Conservation (phyloP, 1,140 invertebrate genomes). For the Fopius arisanus region DNA sequence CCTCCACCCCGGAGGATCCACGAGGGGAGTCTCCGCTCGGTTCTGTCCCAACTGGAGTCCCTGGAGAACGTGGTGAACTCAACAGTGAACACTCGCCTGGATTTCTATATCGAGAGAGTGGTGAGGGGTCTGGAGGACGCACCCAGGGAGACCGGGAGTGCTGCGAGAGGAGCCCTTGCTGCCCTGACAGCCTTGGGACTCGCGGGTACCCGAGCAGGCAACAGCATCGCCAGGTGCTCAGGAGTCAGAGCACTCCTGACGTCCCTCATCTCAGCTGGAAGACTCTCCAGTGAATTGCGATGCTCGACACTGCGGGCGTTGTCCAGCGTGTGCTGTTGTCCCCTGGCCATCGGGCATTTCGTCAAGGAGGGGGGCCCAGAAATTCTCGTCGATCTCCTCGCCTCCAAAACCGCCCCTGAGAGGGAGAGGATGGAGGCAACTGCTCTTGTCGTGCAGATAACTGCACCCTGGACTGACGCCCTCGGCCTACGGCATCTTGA, state of each 20-base stretch:
- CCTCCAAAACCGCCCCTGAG: conserved; percentile 54
- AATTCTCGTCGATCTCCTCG: conserved; percentile 69
- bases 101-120: conserved; percentile 59
- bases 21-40: conserved; percentile 42
- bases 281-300: conserved; percentile 64
- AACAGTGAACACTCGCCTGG: conserved; percentile 50
- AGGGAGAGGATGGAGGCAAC: conserved; percentile 71
- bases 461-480: conserved; percentile 73
- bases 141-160: conserved; percentile 44
- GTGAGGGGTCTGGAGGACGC: conserved; percentile 55
- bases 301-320: conserved; percentile 70
- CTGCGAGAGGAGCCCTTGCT: conserved; percentile 57
- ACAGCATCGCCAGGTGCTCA: conserved; percentile 69
- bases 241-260: conserved; percentile 70
- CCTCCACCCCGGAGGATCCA: conserved; percentile 53
- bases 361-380: conserved; percentile 72
- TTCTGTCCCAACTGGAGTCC: conserved; percentile 45
- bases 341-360: conserved; percentile 70
- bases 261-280: conserved; percentile 42
- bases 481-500: conserved; percentile 49
- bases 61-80: conserved; percentile 49
- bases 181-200: conserved; percentile 61
- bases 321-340: conserved; percentile 72
- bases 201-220: conserved; percentile 70
- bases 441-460: conserved; percentile 77